phyloP scores from a whole-genome alignment of 2,113 vertebrate species.

The Macquaria ambigua region DNA sequence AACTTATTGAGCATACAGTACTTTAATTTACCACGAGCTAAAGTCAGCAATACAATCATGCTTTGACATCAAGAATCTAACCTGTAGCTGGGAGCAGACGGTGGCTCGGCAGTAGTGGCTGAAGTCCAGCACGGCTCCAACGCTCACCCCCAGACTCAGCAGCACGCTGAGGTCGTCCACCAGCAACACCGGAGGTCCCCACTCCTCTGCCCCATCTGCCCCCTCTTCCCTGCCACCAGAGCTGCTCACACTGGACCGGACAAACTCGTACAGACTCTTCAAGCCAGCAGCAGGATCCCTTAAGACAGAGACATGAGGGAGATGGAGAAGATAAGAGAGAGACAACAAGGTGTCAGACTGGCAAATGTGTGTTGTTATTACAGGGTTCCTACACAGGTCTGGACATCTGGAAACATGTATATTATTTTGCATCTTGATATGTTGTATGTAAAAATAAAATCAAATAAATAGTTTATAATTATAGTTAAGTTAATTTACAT shows the following conservation, averaged over 20 bases:
- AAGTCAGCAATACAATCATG: background rate
- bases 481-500: background rate
- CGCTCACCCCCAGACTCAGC: constrained; percentile 87
- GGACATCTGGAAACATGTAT: background rate
- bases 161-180: constrained; percentile 91
- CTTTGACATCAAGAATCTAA: constrained; percentile 45
- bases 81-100: constrained; percentile 88
- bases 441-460: background rate
- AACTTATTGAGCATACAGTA: background rate
- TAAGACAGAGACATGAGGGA: background rate
- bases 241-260: constrained; percentile 76
- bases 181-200: constrained; percentile 88
- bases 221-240: constrained; percentile 5
- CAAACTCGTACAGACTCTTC: constrained; percentile 85
- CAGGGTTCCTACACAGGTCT: background rate
- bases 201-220: constrained; percentile 9
- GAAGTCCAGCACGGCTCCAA: constrained; percentile 88
- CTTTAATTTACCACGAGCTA: too few relatives aligned
- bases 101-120: constrained; percentile 91
- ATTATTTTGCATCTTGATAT: background rate
- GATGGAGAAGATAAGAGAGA: background rate
- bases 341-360: background rate
- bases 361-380: background rate
- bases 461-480: background rate
- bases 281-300: constrained; percentile 77